A percentile compares a stretch with the other conserved stretches of the same genome.
Conservation (phyloP, 2,113 vertebrate genomes). For the Oncorhynchus clarkii region DNA sequence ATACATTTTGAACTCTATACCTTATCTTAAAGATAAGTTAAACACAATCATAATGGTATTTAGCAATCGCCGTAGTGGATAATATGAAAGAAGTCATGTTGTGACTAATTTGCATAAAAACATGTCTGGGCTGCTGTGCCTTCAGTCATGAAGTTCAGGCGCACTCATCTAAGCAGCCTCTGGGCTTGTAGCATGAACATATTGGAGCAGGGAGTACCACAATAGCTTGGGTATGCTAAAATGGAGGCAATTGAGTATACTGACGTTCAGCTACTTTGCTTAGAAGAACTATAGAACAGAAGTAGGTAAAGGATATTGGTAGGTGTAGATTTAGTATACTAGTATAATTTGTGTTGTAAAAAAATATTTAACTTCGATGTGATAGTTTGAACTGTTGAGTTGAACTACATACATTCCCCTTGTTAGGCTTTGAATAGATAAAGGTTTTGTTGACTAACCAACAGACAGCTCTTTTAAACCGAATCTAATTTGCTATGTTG, state of each 20-base stretch:
- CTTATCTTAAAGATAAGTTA: slow-evolving; percentile 42
- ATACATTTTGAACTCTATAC: not conserved
- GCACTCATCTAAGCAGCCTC: slow-evolving; percentile 7
- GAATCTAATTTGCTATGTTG: not conserved
- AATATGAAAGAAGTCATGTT: slow-evolving; percentile 43
- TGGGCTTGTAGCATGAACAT: not conserved
- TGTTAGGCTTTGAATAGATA: not conserved
- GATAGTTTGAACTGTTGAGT: not conserved
- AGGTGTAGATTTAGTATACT: not conserved
- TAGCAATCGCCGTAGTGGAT: slow-evolving; percentile 31
- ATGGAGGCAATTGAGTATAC: not conserved
- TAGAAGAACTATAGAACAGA: not conserved
- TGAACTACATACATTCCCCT: not conserved
- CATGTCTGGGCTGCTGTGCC: slow-evolving; percentile 7
- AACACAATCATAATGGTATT: slow-evolving; percentile 43
- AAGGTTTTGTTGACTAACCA: not conserved
- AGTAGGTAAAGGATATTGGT: not conserved
- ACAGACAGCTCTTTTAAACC: not conserved
- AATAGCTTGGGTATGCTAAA: not conserved
- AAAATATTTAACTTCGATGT: not conserved
- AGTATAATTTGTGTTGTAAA: not conserved
- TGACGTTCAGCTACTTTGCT: not conserved
- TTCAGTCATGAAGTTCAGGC: slow-evolving; percentile 10
- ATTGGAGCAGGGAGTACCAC: not conserved
- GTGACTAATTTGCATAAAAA: slow-evolving; percentile 44